Base-by-base conservation (phyloP, 2,113 vertebrate species). In the Hippocampus guttulatus region DNA sequence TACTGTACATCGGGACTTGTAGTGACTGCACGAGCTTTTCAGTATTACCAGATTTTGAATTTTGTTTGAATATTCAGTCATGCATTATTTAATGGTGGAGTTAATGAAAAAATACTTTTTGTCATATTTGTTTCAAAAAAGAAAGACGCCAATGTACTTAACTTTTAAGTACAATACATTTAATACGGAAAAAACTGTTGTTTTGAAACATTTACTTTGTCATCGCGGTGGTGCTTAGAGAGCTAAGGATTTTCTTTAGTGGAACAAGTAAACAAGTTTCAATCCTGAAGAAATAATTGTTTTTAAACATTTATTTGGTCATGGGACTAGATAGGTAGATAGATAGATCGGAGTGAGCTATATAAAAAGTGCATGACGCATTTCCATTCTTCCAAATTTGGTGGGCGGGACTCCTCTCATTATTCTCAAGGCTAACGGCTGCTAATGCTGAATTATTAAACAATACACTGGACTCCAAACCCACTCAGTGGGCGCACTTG, bases 351-450 rank as follows among this genome's bases (percentile, higher is more conserved):
- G 33, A 6, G 5, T 6, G 33, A 38, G 5, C 33, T 6, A 38
- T 38, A 38, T 20, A 51, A 51, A 51, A 77, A 79, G 75, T 78
- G 66, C 75, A 81, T 87, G 84, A 88, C 86, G 86, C 85, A 88
- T 89, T 89, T 88, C 72, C 64, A 70, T 81, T 77, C 78, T 66
- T 66, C 78, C 78, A 87, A 75, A 84, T 79, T 77, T 1, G 83
- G 86, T 88, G 87, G 86, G 87, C 89, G 85, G 85, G 84, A 82
- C 87, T 5, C 68, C 14, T 67, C 55, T 76, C 51, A 23, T 61
- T 45, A 55, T 51, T 43, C 23, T 52, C 76, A 15, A 70, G 62
- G 68, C 73, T 75, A 80, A 80, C 73, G 74, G 21, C 69, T 27
- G 79, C 75, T 69, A 85, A 78, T 62, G 68, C 43, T 63, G 5